A percentile compares a stretch with the other conserved stretches of the same genome.
Conservation (phyloP, 2,113 vertebrate genomes). For the Lophotis ruficrista region DNA sequence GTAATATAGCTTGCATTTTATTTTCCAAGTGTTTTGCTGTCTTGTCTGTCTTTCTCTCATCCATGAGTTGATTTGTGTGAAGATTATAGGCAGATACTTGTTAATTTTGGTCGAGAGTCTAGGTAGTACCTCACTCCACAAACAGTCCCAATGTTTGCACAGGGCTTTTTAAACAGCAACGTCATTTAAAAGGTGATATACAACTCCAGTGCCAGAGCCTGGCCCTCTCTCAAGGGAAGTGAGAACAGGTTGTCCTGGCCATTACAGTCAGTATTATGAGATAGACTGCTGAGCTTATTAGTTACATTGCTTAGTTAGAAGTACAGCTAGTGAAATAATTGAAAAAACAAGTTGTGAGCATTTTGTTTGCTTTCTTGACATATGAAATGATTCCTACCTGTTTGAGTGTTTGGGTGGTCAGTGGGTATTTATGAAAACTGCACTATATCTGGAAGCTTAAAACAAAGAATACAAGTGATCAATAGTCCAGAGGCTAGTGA, state of each 20-base stretch:
- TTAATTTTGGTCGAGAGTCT: neutral
- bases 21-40: neutral
- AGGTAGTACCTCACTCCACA: neutral
- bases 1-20: neutral
- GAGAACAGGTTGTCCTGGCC: neutral
- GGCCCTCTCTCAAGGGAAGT: neutral
- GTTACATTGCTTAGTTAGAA: neutral
- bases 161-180: neutral
- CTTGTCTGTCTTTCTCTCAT: neutral
- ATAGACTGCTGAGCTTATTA: neutral
- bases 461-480: neutral
- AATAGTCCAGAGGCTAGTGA: neutral
- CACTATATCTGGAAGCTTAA: neutral
- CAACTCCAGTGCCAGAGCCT: neutral
- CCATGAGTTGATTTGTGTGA: neutral
- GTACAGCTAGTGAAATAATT: neutral
- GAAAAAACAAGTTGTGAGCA: neutral
- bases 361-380: neutral
- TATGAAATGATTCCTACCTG: neutral
- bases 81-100: neutral
- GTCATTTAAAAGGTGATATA: neutral
- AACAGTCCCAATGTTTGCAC: neutral
- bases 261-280: neutral
- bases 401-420: accelerated
- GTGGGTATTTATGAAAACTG: neutral